Percentiles rank a stretch among this genome's conserved stretches.
Conservation (phyloP, 2,113 vertebrate species). For the Bolborhynchus lineola region DNA sequence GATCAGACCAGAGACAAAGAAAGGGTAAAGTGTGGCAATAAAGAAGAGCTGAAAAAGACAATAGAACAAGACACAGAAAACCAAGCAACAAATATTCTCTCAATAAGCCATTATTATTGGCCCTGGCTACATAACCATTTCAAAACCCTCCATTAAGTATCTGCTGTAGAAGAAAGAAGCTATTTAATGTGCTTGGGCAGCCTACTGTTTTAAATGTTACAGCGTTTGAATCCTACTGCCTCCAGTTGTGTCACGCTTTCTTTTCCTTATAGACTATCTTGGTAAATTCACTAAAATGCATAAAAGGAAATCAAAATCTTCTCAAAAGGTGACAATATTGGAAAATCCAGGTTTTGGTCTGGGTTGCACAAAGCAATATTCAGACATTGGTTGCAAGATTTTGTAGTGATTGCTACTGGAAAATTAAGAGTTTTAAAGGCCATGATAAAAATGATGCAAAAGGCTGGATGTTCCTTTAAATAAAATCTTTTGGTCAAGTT, state of each 20-base stretch:
- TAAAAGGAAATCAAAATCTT: neutral
- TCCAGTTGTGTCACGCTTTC: neutral
- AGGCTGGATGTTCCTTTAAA: neutral
- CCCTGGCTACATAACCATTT: neutral
- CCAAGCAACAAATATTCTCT: neutral
- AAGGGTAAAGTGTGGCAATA: neutral
- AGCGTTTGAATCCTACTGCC: neutral
- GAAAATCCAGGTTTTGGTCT: neutral
- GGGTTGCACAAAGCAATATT: neutral
- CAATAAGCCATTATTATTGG: neutral
- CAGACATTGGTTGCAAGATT: neutral
- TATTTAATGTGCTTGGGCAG: neutral
- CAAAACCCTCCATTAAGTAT: neutral
- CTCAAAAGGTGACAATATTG: neutral
- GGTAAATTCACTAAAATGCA: neutral
- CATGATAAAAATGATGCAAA: neutral
- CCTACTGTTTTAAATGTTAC: neutral
- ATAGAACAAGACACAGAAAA: neutral
- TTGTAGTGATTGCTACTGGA: neutral
- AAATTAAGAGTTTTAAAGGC: neutral
- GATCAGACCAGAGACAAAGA: neutral
- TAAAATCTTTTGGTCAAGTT: neutral
- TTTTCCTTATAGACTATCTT: neutral
- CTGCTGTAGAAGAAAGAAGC: neutral
- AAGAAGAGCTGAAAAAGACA: neutral